Conservation (phyloP, 2,113 vertebrate genomes). For the Lontra canadensis region DNA sequence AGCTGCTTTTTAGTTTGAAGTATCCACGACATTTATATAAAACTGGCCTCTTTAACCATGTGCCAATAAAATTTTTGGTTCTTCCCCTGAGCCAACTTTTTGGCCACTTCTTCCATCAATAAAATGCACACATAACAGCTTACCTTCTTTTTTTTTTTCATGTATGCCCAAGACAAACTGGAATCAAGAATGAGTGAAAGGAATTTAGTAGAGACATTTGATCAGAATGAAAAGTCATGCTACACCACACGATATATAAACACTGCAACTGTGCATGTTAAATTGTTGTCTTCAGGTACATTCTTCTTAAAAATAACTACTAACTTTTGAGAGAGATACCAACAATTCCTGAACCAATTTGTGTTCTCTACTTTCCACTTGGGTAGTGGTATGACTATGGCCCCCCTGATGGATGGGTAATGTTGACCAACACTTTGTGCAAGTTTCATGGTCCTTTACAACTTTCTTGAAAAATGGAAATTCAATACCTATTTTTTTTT, state of each 20-base stretch:
- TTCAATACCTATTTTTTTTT: constrained; percentile 1
- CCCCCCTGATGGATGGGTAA: not conserved
- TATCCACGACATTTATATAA: not conserved
- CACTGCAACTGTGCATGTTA: not conserved
- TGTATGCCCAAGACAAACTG: not conserved
- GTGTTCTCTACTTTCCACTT: not conserved
- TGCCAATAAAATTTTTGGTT: not conserved
- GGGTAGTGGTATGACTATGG: not conserved
- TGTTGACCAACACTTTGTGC: not conserved
- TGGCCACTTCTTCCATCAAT: not conserved
- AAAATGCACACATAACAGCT: not conserved
- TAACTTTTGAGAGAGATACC: not conserved
- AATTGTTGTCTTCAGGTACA: not conserved
- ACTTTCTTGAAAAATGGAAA: constrained; percentile 7
- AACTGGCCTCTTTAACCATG: not conserved
- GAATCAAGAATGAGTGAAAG: not conserved
- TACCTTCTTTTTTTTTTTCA: not conserved
- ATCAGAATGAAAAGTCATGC: constrained; percentile 2
- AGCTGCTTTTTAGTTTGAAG: not conserved
- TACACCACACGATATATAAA: not conserved
- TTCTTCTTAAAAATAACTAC: not conserved
- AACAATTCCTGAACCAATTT: not conserved
- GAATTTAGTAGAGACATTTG: not conserved
- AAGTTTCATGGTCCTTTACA: not conserved
- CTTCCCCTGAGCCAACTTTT: not conserved